phyloP scores from a whole-genome alignment of 2,113 vertebrate species.

The Sula dactylatra region DNA sequence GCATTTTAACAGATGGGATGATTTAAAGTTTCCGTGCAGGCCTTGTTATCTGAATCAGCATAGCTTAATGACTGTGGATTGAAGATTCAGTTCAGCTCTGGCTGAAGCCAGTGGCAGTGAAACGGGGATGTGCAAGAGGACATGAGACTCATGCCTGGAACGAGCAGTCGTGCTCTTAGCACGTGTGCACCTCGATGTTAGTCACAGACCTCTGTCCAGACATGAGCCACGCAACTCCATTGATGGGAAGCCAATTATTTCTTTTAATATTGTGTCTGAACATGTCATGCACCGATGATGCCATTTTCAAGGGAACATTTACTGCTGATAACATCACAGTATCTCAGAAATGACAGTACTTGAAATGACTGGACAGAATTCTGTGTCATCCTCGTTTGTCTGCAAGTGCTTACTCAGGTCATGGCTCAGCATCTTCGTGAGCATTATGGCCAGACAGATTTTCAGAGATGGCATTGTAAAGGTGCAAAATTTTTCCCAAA shows the following conservation, averaged over 20 bases:
- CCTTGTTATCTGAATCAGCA: accelerated
- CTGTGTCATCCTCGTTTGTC: neutral
- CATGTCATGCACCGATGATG: neutral
- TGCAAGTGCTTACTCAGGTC: neutral
- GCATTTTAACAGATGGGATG: neutral
- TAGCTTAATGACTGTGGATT: neutral
- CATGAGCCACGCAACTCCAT: neutral
- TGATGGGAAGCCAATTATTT: neutral
- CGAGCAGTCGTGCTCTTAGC: accelerated
- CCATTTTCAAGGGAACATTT: neutral
- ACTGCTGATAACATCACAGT: neutral
- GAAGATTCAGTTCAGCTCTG: neutral
- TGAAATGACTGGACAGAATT: neutral
- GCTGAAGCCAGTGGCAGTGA: neutral
- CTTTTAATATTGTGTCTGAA: neutral
- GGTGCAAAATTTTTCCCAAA: neutral
- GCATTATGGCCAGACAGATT: neutral
- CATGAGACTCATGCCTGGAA: accelerated
- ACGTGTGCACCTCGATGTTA: accelerated
- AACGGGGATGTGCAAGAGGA: neutral
- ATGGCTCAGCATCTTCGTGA: neutral
- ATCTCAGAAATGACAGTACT: neutral
- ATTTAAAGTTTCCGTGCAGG: neutral
- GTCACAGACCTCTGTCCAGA: neutral
- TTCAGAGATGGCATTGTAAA: accelerated